Evolutionary conservation across 2,888 invertebrate genomes (phyloP).

Genomic region (Rotaria macrura): DNA sequence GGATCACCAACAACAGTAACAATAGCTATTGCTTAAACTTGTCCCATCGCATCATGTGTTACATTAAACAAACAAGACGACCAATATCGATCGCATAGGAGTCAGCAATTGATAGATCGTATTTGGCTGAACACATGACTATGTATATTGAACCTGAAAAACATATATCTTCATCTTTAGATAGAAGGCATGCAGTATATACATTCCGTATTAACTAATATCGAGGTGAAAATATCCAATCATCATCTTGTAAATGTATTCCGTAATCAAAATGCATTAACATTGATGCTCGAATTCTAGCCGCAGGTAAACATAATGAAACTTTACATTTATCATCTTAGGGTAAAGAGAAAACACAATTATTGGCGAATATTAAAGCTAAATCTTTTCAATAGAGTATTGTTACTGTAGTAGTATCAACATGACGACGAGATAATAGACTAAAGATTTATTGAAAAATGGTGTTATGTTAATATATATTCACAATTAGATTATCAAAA

Average conservation of each 20-base stretch:
- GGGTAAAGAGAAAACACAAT: background rate
- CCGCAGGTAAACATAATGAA: constrained; percentile 4
- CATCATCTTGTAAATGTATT: background rate
- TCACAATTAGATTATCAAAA: no score
- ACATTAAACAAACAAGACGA: background rate
- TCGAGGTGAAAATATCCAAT: constrained; percentile 4
- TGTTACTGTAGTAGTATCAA: background rate
- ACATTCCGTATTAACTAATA: background rate
- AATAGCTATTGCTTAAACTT: background rate
- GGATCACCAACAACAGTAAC: background rate
- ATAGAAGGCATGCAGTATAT: background rate
- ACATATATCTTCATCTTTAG: background rate
- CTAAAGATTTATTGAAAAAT: no score
- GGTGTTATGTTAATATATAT: no score
- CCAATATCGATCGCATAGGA: background rate
- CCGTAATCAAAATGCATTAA: constrained; percentile 20
- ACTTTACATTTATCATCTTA: constrained; percentile 21
- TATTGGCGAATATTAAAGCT: background rate
- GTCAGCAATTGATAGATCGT: background rate
- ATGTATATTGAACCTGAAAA: constrained; percentile 9
- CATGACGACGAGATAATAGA: no score
- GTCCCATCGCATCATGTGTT: background rate
- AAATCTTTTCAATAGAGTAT: constrained; percentile 5
- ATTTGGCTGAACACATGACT: background rate
- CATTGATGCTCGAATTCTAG: constrained; percentile 11